Percentiles rank a stretch among this genome's conserved stretches.
Evolutionary conservation across 35 echinoderm and acorn worm species (phyloP).

Genomic region (Patiria miniata): DNA sequence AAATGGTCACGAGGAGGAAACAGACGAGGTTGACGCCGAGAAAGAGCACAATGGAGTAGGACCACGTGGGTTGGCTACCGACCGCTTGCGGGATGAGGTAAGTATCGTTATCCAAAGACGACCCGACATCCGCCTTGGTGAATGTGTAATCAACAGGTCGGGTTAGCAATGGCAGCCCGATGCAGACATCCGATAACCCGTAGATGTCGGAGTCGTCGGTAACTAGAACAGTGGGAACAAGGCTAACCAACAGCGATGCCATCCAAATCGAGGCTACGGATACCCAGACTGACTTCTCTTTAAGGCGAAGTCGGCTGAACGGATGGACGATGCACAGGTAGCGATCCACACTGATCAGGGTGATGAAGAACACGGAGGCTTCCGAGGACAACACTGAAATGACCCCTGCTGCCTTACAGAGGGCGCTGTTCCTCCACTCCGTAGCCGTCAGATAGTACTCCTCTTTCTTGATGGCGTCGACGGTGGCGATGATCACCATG

Average conservation of each 20-base stretch:
- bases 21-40: conserved; percentile 65
- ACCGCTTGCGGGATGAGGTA: not conserved
- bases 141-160: conserved; percentile 29
- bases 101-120: not conserved
- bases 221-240: conserved; percentile 46
- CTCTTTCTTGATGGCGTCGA: conserved; percentile 55
- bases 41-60: conserved; percentile 72
- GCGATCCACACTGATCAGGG: conserved; percentile 76
- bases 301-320: conserved; percentile 59
- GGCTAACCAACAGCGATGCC: not conserved
- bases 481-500: conserved; percentile 69
- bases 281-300: conserved; percentile 9
- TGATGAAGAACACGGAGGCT: conserved; percentile 71
- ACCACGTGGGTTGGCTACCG: conserved; percentile 59
- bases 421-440: conserved; percentile 50
- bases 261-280: conserved; percentile 49
- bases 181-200: conserved; percentile 80
- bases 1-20: conserved; percentile 60
- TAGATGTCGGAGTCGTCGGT: conserved; percentile 55
- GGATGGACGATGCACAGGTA: conserved; percentile 88
- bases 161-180: conserved; percentile 76
- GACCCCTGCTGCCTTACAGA: conserved; percentile 80
- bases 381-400: conserved; percentile 71
- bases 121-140: not conserved
- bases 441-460: conserved; percentile 60